These are phyloP conservation scores for Linnaemya vulpina DNA, from an alignment of 2,888 invertebrate species.

Conservation along the genomic window DNA sequence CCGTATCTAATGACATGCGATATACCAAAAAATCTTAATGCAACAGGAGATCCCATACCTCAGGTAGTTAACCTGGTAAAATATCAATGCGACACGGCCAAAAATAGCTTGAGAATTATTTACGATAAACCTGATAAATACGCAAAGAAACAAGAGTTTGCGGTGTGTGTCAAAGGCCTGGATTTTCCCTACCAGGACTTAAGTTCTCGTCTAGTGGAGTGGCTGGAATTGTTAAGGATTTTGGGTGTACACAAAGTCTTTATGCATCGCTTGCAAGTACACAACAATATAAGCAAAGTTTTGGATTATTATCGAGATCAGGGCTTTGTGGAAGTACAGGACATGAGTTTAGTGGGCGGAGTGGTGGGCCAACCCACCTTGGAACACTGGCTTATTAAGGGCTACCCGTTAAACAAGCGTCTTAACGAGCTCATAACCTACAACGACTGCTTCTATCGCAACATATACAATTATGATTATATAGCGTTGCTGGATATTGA, in stretches of 20 bases:
- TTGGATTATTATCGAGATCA: slow-evolving; percentile 33
- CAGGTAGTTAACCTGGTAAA: slow-evolving; percentile 93
- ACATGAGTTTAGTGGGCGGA: slow-evolving; percentile 32
- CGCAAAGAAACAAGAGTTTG: slow-evolving; percentile 87
- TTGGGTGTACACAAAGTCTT: slow-evolving; percentile 43
- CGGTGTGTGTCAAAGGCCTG: slow-evolving; percentile 95
- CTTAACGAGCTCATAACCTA: slow-evolving; percentile 96
- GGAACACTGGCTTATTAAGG: slow-evolving; percentile 30
- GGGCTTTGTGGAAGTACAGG: slow-evolving; percentile 29
- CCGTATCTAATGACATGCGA: slow-evolving; percentile 94
- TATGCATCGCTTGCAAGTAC: slow-evolving; percentile 34
- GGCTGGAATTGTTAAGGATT: slow-evolving; percentile 39
- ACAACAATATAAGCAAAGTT: slow-evolving; percentile 52
- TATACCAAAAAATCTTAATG: slow-evolving; percentile 85
- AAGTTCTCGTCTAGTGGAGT: slow-evolving; percentile 82
- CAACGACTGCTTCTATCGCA: slow-evolving; percentile 95
- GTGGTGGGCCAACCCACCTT: slow-evolving; percentile 23
- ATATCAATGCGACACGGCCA: slow-evolving; percentile 90
- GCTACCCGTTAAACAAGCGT: slow-evolving; percentile 85
- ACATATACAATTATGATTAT: slow-evolving; percentile 93
- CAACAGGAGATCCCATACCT: slow-evolving; percentile 77
- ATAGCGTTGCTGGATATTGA: slow-evolving; percentile 94
- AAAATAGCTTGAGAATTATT: slow-evolving; percentile 90
- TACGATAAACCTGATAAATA: slow-evolving; percentile 86
- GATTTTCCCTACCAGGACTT: slow-evolving; percentile 95